These are phyloP conservation scores for Loris lydekkerianus DNA, from an alignment of 2,797 vertebrate species.

Conservation along the genomic window DNA sequence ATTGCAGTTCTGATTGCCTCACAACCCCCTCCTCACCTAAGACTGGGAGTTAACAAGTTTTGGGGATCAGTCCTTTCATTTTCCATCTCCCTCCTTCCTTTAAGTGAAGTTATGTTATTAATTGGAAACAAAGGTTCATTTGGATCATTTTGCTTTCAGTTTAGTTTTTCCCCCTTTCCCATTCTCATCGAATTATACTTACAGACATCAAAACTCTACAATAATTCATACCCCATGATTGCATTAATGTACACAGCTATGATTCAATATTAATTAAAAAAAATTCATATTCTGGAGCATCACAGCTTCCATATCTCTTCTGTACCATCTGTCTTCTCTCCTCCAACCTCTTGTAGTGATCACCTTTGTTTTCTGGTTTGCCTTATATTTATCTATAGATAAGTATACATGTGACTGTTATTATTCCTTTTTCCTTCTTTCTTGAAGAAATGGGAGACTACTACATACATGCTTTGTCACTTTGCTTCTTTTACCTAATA, in stretches of 20 bases:
- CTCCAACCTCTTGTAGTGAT: background rate
- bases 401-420: background rate
- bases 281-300: background rate
- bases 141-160: background rate
- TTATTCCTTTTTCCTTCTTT: slow-evolving; percentile 4
- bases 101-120: background rate
- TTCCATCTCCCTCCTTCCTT: background rate
- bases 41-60: background rate
- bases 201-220: background rate
- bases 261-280: too few relatives aligned
- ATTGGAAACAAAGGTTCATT: slow-evolving; percentile 10
- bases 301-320: background rate
- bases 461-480: background rate
- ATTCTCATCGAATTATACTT: background rate
- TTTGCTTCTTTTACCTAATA: background rate
- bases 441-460: background rate
- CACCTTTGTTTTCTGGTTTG: background rate
- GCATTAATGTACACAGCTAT: too few relatives aligned
- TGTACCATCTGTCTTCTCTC: background rate
- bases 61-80: background rate
- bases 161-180: background rate
- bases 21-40: background rate
- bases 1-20: background rate
- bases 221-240: background rate
- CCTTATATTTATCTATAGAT: background rate